phyloP scores from a whole-genome alignment of 2,797 vertebrate genomes.

The Salmo trutta region DNA sequence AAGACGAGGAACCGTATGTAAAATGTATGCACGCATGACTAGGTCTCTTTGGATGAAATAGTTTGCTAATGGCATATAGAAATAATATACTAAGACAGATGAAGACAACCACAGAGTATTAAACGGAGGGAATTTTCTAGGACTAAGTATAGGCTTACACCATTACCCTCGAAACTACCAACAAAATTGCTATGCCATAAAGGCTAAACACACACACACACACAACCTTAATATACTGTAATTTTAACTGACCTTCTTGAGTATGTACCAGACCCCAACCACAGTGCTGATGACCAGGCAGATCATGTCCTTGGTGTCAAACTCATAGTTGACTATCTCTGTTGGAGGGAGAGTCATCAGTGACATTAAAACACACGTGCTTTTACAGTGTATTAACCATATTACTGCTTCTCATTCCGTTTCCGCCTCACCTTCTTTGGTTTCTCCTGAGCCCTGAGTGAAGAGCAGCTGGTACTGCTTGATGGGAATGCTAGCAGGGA shows the following conservation, averaged over 20 bases:
- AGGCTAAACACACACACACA: background rate
- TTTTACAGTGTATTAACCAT: background rate
- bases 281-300: slow-evolving; percentile 88
- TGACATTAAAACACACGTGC: background rate
- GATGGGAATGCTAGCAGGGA: slow-evolving; percentile 86
- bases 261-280: slow-evolving; percentile 94
- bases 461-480: slow-evolving; percentile 97
- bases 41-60: no score
- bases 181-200: background rate
- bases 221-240: background rate
- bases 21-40: no score
- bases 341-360: slow-evolving; percentile 35
- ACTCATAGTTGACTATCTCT: slow-evolving; percentile 98
- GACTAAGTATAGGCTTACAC: background rate
- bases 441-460: slow-evolving; percentile 92
- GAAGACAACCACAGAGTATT: background rate
- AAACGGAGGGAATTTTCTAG: background rate
- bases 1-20: no score
- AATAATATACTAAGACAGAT: background rate
- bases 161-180: background rate
- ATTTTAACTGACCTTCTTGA: slow-evolving; percentile 85
- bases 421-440: slow-evolving; percentile 85
- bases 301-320: slow-evolving; percentile 93
- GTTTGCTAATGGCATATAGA: no score
- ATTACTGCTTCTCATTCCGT: background rate